Percentiles rank a stretch among this genome's conserved stretches.
These are phyloP conservation scores for Rhyacichthys aspro DNA, from an alignment of 2,797 vertebrate genomes.

Conservation along the genomic window DNA sequence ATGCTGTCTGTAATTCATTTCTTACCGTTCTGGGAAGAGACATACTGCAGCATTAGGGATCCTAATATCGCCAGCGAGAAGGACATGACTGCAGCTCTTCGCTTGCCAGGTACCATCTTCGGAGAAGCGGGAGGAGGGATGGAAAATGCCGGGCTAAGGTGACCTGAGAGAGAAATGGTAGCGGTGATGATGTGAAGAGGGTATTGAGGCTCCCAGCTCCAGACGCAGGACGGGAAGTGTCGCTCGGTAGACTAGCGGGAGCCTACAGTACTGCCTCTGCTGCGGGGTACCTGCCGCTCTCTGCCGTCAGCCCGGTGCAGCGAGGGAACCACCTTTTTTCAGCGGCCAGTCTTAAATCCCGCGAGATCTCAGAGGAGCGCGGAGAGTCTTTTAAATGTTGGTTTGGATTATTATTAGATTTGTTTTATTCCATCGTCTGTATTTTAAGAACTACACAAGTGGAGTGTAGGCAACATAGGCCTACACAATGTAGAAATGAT, in stretches of 20 bases:
- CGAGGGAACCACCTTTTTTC: conserved; percentile 44
- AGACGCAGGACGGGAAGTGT: conserved; percentile 57
- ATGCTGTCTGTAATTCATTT: conserved; percentile 12
- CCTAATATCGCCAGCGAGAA: conserved; percentile 68
- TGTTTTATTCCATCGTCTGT: too few species aligned
- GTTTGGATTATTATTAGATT: too few species aligned
- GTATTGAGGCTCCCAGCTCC: conserved; percentile 40
- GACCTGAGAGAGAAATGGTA: conserved; percentile 44
- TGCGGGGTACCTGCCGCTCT: conserved; percentile 58
- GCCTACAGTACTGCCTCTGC: conserved; percentile 9
- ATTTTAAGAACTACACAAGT: too few species aligned
- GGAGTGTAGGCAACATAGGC: too few species aligned
- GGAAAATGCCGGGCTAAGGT: conserved; percentile 35
- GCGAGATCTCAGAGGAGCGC: conserved; percentile 59
- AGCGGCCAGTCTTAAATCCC: conserved; percentile 56
- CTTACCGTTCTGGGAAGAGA: conserved; percentile 81
- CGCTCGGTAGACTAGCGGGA: conserved; percentile 50
- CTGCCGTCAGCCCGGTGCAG: conserved; percentile 51
- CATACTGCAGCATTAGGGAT: conserved; percentile 76
- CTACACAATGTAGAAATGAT: too few species aligned
- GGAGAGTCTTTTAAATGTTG: background rate
- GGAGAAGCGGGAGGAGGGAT: conserved; percentile 17
- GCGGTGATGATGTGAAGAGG: conserved; percentile 21
- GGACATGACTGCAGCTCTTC: conserved; percentile 74
- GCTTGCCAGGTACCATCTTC: conserved; percentile 69